These are phyloP conservation scores for Benitochromis conjunctus DNA, from an alignment of 2,113 vertebrate genomes.

Conservation along the genomic window DNA sequence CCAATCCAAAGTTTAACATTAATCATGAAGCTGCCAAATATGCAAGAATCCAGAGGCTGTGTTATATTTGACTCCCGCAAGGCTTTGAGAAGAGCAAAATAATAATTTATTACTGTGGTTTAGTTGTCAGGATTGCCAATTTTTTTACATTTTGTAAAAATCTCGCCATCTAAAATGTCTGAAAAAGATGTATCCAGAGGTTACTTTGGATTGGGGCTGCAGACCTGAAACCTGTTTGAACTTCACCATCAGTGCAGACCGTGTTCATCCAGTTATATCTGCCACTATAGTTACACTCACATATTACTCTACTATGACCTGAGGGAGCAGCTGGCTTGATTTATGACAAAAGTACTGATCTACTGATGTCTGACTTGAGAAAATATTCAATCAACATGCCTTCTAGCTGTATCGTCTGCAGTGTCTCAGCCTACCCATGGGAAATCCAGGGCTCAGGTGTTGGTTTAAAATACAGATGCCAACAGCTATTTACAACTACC, in stretches of 20 bases:
- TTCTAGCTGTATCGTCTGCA: constrained; percentile 57
- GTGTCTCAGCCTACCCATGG: constrained; percentile 48
- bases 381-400: constrained; percentile 24
- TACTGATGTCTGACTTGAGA: constrained; percentile 6
- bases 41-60: neutral
- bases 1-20: neutral
- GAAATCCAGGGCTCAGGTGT: constrained; percentile 3
- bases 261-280: constrained; percentile 1
- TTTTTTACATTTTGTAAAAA: neutral
- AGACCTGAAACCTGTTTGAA: neutral
- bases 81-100: neutral
- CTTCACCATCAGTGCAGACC: neutral
- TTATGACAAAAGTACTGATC: constrained; percentile 13
- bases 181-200: too few relatives aligned
- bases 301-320: neutral
- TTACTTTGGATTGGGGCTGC: neutral
- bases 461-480: neutral
- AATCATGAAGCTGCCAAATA: neutral
- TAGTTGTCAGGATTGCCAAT: neutral
- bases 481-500: neutral
- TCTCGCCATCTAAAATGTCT: neutral
- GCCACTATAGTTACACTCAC: neutral
- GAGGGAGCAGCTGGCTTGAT: neutral
- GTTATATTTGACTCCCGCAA: neutral
- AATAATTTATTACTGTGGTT: neutral